Percentiles rank a stretch among this genome's conserved stretches.
Conservation (phyloP, 2,888 invertebrate genomes). For the Agrochola litura region DNA sequence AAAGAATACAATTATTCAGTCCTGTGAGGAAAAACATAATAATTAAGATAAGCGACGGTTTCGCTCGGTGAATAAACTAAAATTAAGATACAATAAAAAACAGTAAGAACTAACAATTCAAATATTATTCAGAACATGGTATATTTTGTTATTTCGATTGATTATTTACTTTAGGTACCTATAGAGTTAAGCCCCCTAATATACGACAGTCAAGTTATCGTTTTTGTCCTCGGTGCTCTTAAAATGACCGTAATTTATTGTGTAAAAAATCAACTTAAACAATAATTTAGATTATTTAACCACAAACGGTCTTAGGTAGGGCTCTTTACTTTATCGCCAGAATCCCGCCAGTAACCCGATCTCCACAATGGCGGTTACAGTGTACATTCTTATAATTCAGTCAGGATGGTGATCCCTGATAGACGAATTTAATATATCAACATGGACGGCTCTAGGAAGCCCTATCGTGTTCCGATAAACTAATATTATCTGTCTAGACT, state of each 20-base stretch:
- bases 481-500: conserved; percentile 19
- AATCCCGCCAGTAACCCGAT: conserved; percentile 38
- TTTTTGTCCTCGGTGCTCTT: not conserved
- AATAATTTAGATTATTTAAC: not conserved
- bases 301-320: not conserved
- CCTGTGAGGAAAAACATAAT: not conserved
- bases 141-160: not conserved
- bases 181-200: not conserved
- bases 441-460: conserved; percentile 24
- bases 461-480: conserved; percentile 26
- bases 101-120: not conserved
- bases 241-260: not conserved
- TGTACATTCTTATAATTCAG: conserved; percentile 49
- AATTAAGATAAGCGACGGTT: not conserved
- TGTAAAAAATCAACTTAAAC: not conserved
- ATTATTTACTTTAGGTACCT: not conserved
- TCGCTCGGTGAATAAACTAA: not conserved
- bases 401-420: conserved; percentile 45
- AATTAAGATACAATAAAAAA: not conserved
- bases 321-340: conserved; percentile 10
- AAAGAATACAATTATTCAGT: not conserved
- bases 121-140: not conserved
- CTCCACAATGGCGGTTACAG: conserved; percentile 29
- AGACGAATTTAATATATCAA: conserved; percentile 56
- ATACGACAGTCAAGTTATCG: not conserved